Evolutionary conservation across 1,140 invertebrate genomes (phyloP).

Genomic region (Akabosia matsudoensis): DNA sequence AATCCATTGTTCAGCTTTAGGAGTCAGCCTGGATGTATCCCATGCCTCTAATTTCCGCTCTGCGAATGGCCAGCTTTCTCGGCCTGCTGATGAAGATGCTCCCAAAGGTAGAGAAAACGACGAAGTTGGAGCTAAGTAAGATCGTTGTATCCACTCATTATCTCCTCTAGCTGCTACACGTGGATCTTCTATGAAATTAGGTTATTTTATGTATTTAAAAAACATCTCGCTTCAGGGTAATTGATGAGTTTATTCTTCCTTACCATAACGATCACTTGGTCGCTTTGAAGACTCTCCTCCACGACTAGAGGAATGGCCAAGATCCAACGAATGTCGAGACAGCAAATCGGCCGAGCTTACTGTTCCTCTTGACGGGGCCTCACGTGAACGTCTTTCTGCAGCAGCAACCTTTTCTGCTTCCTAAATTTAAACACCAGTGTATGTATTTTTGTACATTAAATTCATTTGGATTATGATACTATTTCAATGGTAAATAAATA

Average conservation of each 20-base stretch:
- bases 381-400: background rate
- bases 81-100: background rate
- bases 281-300: background rate
- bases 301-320: background rate
- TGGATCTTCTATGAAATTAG: background rate
- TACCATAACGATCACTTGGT: background rate
- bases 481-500: no score
- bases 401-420: background rate
- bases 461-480: no score
- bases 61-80: background rate
- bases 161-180: background rate
- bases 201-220: background rate
- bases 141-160: background rate
- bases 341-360: background rate
- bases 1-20: conserved; percentile 1
- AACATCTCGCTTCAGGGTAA: background rate
- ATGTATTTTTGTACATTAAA: no score
- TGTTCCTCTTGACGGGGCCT: background rate
- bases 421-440: background rate
- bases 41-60: background rate
- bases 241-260: background rate
- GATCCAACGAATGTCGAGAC: background rate
- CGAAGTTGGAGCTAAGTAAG: background rate
- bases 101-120: background rate
- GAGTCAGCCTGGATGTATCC: background rate